Base-by-base conservation (phyloP, 2,888 invertebrate genomes). In the Octonoba sinensis region DNA sequence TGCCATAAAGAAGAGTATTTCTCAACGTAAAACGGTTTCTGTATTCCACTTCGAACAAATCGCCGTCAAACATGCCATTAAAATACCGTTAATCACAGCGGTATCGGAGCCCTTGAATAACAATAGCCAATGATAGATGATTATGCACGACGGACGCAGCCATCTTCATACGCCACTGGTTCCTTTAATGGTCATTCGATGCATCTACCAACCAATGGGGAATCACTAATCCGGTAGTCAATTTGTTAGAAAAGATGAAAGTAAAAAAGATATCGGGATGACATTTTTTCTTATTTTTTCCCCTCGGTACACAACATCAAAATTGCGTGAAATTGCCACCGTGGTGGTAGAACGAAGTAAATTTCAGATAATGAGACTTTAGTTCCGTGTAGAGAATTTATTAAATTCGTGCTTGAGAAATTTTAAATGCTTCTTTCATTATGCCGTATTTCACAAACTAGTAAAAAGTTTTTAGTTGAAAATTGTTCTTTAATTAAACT, bases 251-350 rank as follows among this genome's bases (percentile, higher is more conserved):
- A 36, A 36, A 6, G 36, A 36, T 36, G 3, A 8, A 11, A 36
- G 36, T 8, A 36, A 36, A 36, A 36, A 36, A 36, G 4, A 36
- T 36, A 1, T 8, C 8, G 6, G 36, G 11, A 11, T 11, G 36
- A 36, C 36, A 36, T 36, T 36, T 27, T 36, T 4, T 36, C 8
- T 11, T 2, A 11, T 36, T 36, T 8, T 36, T 36, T 8, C 11
- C 36, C 11, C 36, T 36, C 8, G 6, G 8, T 36, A 36, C 36
- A 36, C 8, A 36, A 8, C 3, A 11, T 36, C 75, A 60, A 75
- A 75, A 67, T 60, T 49, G 67, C 75, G 75, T 75, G 75, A 75
- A 75, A 75, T 75, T 75, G 75, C 49, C 20, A 46, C n/a, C 27
- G n/a, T 57, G 47, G 27, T 24, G n/a, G 13, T 22, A 57, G 15